A percentile compares a stretch with the other conserved stretches of the same genome.
These are phyloP conservation scores for Oryzias curvinotus DNA, from an alignment of 2,113 vertebrate genomes.

Conservation along the genomic window DNA sequence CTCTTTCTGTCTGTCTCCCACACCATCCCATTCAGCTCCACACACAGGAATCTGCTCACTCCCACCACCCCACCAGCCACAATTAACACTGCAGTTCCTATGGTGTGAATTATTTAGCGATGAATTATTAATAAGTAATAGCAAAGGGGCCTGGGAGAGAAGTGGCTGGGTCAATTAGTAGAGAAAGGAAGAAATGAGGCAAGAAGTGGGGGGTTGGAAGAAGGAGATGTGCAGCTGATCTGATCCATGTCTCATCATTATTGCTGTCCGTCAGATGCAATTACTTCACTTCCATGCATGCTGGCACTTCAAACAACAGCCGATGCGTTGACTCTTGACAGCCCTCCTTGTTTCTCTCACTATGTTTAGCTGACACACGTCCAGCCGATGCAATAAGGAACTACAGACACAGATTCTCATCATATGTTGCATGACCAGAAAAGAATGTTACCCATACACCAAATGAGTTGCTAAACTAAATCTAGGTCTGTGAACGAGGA, in stretches of 20 bases:
- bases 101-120: slow-evolving; percentile 96
- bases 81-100: slow-evolving; percentile 88
- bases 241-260: slow-evolving; percentile 91
- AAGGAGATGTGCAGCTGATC: slow-evolving; percentile 83
- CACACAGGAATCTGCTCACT: slow-evolving; percentile 17
- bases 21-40: not conserved
- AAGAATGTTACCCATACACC: not conserved
- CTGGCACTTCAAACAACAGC: slow-evolving; percentile 90
- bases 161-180: slow-evolving; percentile 90
- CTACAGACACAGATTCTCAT: slow-evolving; percentile 5
- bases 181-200: slow-evolving; percentile 85
- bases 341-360: slow-evolving; percentile 6
- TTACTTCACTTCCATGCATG: slow-evolving; percentile 82
- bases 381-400: not conserved
- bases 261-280: slow-evolving; percentile 90
- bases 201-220: slow-evolving; percentile 82
- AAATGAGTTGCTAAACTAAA: not conserved
- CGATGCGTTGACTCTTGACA: slow-evolving; percentile 82
- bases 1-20: not conserved
- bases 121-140: slow-evolving; percentile 99
- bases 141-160: slow-evolving; percentile 88
- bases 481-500: not conserved
- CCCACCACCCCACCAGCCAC: slow-evolving; percentile 66
- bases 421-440: not conserved
- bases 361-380: slow-evolving; percentile 8